Evolutionary conservation across 2,797 vertebrate species (phyloP), one percentile per base, ranked within the genome.

Genomic region (Sphenopsis melanotis): DNA sequence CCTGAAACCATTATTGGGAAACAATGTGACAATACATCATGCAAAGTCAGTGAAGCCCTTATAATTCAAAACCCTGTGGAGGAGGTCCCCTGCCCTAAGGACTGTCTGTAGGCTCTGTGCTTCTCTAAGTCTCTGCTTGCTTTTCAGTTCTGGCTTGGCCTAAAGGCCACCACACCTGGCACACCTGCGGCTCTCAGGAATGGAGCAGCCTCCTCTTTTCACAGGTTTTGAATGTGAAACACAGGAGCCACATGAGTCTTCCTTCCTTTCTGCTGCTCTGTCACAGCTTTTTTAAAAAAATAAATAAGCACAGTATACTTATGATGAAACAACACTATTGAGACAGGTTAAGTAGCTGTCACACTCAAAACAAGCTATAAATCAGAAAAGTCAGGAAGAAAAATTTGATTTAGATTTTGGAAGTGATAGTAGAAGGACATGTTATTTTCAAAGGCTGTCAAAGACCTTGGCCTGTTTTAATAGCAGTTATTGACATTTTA

Each of bases 41-140:
- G 13, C 6, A 18, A 85, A 82, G 15, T 32, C 36, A 29, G 23
- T 20, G 29, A 46, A 42, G 29, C 2, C 7, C 64, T 41, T 59
- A 11, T n/a, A 57, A 44, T 76, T 65, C 39, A 55, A 60, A 69
- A 16, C 2, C 11, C 34, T 0, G 0, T 12, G 9, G 8, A 21
- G 41, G 23, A 12, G 6, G 0, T 60, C 26, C 80, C n/a, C 18
- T 56, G 19, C 8, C 41, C 16, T 1, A 3, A 56, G 49, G 8
- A 30, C 5, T 4, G 2, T 6, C 23, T 1, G 0, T 30, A 80
- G 29, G 18, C 46, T 65, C 4, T 8, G 17, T 13, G 9, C 3
- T 16, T 81, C 34, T 56, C 53, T 26, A 9, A 36, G 4, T 17
- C 29, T 68, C 26, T 14, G 11, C 5, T 52, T 15, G 16, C 21